Evolutionary conservation across 2,797 vertebrate genomes (phyloP), one percentile per base, ranked within the genome.

Genomic region (Pampus argenteus): DNA sequence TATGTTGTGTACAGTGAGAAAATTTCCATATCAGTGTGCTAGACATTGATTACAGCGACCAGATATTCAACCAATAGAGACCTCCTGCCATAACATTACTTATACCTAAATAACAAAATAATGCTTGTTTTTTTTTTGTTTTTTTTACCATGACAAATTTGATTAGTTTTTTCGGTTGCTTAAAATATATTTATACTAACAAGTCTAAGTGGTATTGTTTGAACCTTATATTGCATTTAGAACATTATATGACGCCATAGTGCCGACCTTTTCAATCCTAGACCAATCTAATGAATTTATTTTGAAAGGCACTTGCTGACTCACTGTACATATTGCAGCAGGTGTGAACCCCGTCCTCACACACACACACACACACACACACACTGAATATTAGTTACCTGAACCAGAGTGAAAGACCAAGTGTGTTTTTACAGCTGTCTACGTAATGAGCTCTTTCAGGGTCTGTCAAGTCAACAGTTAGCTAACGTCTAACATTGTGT

Each of bases 401-500:
- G 79, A 81, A 73, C 57, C 49, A 49, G 13, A 71, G 58, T 56
- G 54, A 80, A 88, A 81, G 70, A 68, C 66, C 47, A 50, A 81
- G 82, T 73, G 62, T 82, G 84, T 89, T 93, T 90, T 81, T 29
- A 81, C 90, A 93, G 90, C 89, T 89, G 91, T 79, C 62, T 4
- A 49, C 9, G 34, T 77, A 92, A 90, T 84, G 76, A 84, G 73
- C 67, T 86, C 85, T 86, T 85, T 73, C 73, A 79, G 84, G 83
- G 56, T 45, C 82, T 56, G 87, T 83, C 86, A 78, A 79, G 45
- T 83, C 76, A 59, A 62, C 40, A 11, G 57, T 91, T 86, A 91
- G 85, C 84, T 87, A 78, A 91, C 40, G 85, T 88, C 86, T 88
- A 66, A 75, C 55, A 67, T 13, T 73, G 48, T 79, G 54, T 58